These are phyloP conservation scores for Lithosia quadra DNA, from an alignment of 2,888 invertebrate genomes.

Conservation along the genomic window DNA sequence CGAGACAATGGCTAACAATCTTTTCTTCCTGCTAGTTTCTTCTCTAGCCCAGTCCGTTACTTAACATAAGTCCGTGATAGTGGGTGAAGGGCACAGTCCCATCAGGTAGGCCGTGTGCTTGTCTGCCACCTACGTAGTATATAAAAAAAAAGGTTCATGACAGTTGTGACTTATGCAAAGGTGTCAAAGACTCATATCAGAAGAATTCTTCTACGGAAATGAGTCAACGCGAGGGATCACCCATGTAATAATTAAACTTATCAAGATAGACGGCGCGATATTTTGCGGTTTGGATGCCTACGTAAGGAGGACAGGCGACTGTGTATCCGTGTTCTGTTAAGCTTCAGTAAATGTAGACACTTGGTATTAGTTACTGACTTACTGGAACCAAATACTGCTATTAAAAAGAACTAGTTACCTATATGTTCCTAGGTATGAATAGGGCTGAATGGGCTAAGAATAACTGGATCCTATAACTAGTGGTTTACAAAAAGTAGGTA, in stretches of 20 bases:
- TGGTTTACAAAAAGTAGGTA: too few species aligned
- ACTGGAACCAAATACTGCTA: not conserved
- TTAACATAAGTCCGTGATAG: too few species aligned
- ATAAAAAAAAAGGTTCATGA: too few species aligned
- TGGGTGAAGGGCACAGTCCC: too few species aligned
- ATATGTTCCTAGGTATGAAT: too few species aligned
- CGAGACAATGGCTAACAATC: too few species aligned
- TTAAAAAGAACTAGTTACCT: not conserved
- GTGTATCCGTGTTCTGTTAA: not conserved
- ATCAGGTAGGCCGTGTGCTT: too few species aligned
- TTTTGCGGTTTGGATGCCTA: not conserved
- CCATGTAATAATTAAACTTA: conserved; percentile 1
- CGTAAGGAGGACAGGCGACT: not conserved
- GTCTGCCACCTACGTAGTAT: too few species aligned
- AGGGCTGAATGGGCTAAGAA: too few species aligned
- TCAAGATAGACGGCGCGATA: not conserved
- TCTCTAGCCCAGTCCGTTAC: too few species aligned
- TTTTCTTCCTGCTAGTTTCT: too few species aligned
- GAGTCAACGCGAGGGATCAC: not conserved
- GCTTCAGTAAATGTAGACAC: not conserved
- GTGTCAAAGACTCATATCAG: conserved; percentile 21
- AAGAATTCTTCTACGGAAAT: conserved; percentile 13
- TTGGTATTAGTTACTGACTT: not conserved
- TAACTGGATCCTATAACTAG: too few species aligned
- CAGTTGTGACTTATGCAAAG: not conserved